Evolutionary conservation across 2,113 vertebrate species (phyloP).

Genomic region (Cyprinodon variegatus): DNA sequence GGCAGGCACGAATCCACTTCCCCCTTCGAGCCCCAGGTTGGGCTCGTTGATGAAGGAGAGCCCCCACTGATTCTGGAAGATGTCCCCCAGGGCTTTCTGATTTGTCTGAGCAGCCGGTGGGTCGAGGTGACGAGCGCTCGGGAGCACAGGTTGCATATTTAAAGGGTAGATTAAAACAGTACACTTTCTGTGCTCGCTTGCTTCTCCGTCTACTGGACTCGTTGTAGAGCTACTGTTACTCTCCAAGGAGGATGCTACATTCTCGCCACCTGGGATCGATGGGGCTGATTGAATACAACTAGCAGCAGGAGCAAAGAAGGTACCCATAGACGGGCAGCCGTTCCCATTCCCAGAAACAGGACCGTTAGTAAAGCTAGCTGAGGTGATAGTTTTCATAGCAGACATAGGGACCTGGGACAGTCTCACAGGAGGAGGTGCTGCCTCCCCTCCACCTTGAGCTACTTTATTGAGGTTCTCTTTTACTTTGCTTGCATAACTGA

Average conservation of each 20-base stretch:
- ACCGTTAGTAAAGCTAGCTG: slow-evolving; percentile 94
- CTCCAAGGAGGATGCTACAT: slow-evolving; percentile 85
- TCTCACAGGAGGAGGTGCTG: slow-evolving; percentile 83
- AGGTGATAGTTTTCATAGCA: slow-evolving; percentile 97
- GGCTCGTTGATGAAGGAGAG: slow-evolving; percentile 99
- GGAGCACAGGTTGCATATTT: slow-evolving; percentile 97
- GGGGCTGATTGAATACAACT: slow-evolving; percentile 83
- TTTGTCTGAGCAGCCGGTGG: slow-evolving; percentile 87
- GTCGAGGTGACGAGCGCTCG: slow-evolving; percentile 88
- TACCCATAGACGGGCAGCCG: slow-evolving; percentile 80
- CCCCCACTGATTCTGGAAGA: slow-evolving; percentile 99
- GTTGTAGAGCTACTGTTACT: slow-evolving; percentile 71
- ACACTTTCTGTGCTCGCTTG: slow-evolving; percentile 89
- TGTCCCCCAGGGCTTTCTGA: slow-evolving; percentile 97
- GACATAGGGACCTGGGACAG: slow-evolving; percentile 97
- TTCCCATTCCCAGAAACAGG: slow-evolving; percentile 89
- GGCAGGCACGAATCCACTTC: slow-evolving; percentile 70
- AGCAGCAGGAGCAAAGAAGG: slow-evolving; percentile 90
- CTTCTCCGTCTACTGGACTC: slow-evolving; percentile 76
- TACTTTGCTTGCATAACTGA: slow-evolving; percentile 99
- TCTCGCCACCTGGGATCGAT: slow-evolving; percentile 82
- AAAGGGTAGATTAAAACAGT: slow-evolving; percentile 94
- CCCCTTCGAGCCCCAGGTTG: slow-evolving; percentile 87
- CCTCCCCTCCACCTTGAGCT: slow-evolving; percentile 84
- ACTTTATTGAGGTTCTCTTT: slow-evolving; percentile 99